These are phyloP conservation scores for Lepilemur ruficaudatus DNA, from an alignment of 2,797 vertebrate species.

Conservation along the genomic window DNA sequence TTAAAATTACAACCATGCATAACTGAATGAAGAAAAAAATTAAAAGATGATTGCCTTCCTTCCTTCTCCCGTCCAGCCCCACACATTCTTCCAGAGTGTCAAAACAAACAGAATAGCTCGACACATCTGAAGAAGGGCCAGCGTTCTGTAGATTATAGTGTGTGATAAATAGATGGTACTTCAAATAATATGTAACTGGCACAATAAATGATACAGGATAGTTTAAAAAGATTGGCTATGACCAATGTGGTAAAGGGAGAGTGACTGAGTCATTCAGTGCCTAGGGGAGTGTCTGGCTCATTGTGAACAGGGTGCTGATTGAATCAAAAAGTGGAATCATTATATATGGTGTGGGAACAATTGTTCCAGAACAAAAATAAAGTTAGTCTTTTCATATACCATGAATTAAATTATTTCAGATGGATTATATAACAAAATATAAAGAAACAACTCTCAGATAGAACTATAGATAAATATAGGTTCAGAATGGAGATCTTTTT, in stretches of 20 bases:
- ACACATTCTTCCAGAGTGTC: neutral
- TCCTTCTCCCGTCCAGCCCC: neutral
- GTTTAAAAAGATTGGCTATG: neutral
- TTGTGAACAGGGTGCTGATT: neutral
- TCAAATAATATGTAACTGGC: neutral
- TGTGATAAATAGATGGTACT: neutral
- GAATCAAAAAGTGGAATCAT: neutral
- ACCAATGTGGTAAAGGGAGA: neutral
- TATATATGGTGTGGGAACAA: neutral
- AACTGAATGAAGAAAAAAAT: constrained; percentile 20
- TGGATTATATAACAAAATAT: neutral
- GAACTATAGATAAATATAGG: neutral
- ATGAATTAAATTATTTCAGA: neutral
- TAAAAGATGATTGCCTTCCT: neutral
- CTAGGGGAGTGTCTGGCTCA: neutral
- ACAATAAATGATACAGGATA: neutral
- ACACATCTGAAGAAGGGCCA: neutral
- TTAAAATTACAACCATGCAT: neutral
- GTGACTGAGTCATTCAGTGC: no score
- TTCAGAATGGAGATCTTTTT: neutral
- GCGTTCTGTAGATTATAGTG: neutral
- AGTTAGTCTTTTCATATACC: neutral
- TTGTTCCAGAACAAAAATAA: neutral
- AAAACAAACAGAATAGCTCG: neutral
- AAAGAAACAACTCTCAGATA: neutral